Percentiles rank a stretch among this genome's conserved stretches.
phyloP scores from a whole-genome alignment of 2,888 invertebrate genomes.

The Drosophila mulleri region DNA sequence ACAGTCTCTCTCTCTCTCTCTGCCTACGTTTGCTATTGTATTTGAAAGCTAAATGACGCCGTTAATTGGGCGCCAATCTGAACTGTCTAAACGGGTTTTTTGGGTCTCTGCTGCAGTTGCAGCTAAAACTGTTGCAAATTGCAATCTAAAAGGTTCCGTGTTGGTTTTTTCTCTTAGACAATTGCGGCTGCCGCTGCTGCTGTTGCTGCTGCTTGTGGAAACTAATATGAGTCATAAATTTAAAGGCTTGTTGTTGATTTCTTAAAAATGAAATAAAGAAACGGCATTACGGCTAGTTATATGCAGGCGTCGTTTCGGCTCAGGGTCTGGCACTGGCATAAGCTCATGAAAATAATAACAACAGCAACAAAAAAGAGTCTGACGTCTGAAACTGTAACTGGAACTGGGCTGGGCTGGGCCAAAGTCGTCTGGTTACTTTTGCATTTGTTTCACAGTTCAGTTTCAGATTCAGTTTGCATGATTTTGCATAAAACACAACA shows the following conservation, averaged over 20 bases:
- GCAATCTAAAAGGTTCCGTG: constrained; percentile 78
- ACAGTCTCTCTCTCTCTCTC: constrained; percentile 4
- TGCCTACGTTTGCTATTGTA: constrained; percentile 30
- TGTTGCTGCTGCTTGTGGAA: constrained; percentile 38
- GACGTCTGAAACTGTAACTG: constrained; percentile 43
- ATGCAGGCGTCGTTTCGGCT: constrained; percentile 61
- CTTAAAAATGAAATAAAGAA: constrained; percentile 70
- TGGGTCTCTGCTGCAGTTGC: constrained; percentile 46
- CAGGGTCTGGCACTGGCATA: constrained; percentile 63
- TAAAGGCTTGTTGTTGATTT: constrained; percentile 65
- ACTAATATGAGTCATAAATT: constrained; percentile 77
- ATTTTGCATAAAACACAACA: constrained; percentile 68
- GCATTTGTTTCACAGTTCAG: constrained; percentile 64
- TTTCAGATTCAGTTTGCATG: constrained; percentile 55
- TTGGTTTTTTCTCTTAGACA: constrained; percentile 40
- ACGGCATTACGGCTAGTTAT: constrained; percentile 73
- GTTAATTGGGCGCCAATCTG: constrained; percentile 77
- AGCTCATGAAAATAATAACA: constrained; percentile 15
- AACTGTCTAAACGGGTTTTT: constrained; percentile 51
- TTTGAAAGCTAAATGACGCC: constrained; percentile 74
- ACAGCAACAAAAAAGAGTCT: constrained; percentile 5
- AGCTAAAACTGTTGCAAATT: constrained; percentile 76
- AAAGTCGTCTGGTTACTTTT: constrained; percentile 75
- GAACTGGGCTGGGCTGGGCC: constrained; percentile 70
- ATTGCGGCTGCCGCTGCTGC: constrained; percentile 33